A percentile compares a stretch with the other conserved stretches of the same genome.
Conservation (phyloP, 2,888 invertebrate species). For the Agrypnus murinus region DNA sequence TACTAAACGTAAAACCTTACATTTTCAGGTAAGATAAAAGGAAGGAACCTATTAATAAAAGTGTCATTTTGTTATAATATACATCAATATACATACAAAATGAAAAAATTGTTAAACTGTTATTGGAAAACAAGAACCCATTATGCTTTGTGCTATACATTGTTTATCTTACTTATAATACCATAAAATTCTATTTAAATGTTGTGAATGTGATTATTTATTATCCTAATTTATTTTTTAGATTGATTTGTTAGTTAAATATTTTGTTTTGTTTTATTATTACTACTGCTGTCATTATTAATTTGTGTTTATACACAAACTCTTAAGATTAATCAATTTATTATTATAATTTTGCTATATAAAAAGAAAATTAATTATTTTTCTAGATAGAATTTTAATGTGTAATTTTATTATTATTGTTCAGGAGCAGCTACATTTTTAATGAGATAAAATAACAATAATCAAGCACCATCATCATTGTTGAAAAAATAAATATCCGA, state of each 20-base stretch:
- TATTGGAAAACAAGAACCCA: not conserved
- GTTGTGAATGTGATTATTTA: constrained; percentile 52
- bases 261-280: constrained; percentile 32
- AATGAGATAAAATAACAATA: not conserved
- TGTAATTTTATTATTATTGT: not conserved
- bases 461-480: constrained; percentile 9
- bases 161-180: constrained; percentile 43
- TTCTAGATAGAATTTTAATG: constrained; percentile 2
- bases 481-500: constrained; percentile 22
- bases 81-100: not conserved
- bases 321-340: constrained; percentile 32
- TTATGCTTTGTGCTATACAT: constrained; percentile 12
- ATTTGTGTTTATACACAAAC: constrained; percentile 37
- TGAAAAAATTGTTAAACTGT: not conserved
- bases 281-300: constrained; percentile 1
- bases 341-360: too few relatives aligned
- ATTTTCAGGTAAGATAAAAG: not conserved
- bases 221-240: constrained; percentile 45
- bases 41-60: not conserved
- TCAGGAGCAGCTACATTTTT: constrained; percentile 24
- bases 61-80: not conserved
- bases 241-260: constrained; percentile 39
- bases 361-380: too few relatives aligned
- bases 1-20: too few relatives aligned
- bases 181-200: constrained; percentile 46